These are phyloP conservation scores for Amiota mariae DNA, from an alignment of 2,888 invertebrate genomes.

Conservation along the genomic window DNA sequence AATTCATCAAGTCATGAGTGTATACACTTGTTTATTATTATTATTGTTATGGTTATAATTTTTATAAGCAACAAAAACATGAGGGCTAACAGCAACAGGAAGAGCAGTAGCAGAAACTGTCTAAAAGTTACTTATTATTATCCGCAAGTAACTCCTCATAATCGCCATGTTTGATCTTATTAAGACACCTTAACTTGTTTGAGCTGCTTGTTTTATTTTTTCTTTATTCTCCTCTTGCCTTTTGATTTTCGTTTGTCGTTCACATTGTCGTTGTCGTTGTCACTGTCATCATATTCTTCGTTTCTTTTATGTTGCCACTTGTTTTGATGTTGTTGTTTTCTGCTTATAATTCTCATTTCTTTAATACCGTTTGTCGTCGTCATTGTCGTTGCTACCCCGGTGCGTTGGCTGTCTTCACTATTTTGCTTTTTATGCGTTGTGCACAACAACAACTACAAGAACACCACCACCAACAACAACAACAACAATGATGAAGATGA, in stretches of 20 bases:
- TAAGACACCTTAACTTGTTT: slow-evolving; percentile 63
- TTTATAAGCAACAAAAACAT: too few species aligned
- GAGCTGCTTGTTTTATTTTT: slow-evolving; percentile 27
- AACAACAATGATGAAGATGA: too few species aligned
- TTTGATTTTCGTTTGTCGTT: not conserved
- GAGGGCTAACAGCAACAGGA: too few species aligned
- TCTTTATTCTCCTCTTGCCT: slow-evolving; percentile 33
- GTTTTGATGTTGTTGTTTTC: not conserved
- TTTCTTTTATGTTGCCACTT: not conserved
- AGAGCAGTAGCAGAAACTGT: too few species aligned
- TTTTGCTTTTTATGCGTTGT: not conserved
- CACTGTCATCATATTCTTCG: too few species aligned
- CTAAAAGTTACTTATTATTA: slow-evolving; percentile 51
- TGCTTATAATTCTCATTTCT: not conserved
- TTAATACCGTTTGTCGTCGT: not conserved
- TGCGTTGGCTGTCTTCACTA: too few species aligned
- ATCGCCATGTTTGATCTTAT: slow-evolving; percentile 64
- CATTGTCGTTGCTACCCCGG: slow-evolving; percentile 6
- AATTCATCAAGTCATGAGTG: too few species aligned
- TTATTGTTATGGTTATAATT: slow-evolving; percentile 4
- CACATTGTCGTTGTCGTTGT: too few species aligned
- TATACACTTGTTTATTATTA: not conserved
- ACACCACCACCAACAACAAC: not conserved
- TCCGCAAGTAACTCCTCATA: slow-evolving; percentile 62
- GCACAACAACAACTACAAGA: not conserved